Evolutionary conservation across 2,113 vertebrate species (phyloP).

Genomic region (Pterocles gutturalis): DNA sequence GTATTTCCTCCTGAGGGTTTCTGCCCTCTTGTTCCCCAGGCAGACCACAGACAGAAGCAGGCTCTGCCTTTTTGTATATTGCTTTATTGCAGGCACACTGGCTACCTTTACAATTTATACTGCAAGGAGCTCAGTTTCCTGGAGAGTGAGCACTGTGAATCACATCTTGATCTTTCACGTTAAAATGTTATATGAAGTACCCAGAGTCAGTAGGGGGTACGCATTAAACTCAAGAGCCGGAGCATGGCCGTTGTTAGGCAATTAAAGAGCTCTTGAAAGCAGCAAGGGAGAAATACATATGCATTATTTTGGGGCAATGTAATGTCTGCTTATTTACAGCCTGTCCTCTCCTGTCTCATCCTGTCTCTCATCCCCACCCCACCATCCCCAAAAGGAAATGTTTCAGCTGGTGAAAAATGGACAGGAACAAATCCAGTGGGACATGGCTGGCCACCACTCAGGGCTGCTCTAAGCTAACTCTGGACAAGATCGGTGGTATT

Average conservation of each 20-base stretch:
- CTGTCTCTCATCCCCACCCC: neutral
- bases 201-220: neutral
- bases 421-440: neutral
- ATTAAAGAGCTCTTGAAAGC: neutral
- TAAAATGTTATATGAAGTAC: neutral
- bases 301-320: neutral
- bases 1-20: neutral
- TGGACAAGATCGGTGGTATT: neutral
- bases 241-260: neutral
- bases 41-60: neutral
- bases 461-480: neutral
- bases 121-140: neutral
- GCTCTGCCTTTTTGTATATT: neutral
- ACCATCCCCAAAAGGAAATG: neutral
- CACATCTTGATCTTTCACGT: neutral
- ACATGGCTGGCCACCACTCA: neutral
- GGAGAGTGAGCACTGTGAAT: neutral
- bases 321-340: neutral
- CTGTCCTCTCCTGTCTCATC: neutral
- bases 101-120: neutral
- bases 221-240: neutral
- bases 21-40: neutral
- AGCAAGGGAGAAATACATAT: neutral
- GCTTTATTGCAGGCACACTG: neutral
- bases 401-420: neutral